phyloP scores from a whole-genome alignment of 2,797 vertebrate genomes.

The Hyperoplus lanceolatus region DNA sequence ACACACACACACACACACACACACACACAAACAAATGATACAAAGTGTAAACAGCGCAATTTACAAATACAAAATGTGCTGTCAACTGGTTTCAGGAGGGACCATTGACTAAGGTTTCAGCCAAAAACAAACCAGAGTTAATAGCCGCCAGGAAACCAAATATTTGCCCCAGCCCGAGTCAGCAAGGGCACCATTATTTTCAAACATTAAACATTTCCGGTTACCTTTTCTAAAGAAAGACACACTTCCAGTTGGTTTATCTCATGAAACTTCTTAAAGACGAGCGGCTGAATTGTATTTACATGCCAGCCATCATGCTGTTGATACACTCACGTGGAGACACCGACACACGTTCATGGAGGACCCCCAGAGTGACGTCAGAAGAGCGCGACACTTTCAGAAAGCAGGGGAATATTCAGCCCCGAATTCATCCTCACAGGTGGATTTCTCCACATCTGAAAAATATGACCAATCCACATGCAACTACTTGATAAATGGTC shows the following conservation, averaged over 20 bases:
- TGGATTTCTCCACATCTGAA: neutral
- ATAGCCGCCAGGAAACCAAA: accelerated
- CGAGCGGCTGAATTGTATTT: neutral
- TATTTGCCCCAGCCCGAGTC: neutral
- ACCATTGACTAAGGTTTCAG: neutral
- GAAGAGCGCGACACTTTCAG: constrained; percentile 32
- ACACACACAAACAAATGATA: neutral
- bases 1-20: neutral
- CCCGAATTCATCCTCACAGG: neutral
- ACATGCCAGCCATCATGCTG: constrained; percentile 62
- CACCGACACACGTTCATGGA: constrained; percentile 56
- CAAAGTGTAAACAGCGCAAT: neutral
- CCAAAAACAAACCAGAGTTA: constrained; percentile 25
- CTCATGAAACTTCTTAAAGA: neutral
- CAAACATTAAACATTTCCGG: accelerated
- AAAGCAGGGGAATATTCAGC: accelerated
- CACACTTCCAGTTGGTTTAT: neutral
- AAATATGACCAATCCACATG: too few species aligned
- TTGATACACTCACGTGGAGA: constrained; percentile 82
- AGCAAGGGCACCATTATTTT: too few species aligned
- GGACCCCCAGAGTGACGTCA: constrained; percentile 78
- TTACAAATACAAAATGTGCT: neutral
- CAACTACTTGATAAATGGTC: neutral
- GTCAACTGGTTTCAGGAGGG: neutral
- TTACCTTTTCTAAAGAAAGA: constrained; percentile 37